Evolutionary conservation across 1,140 invertebrate species (phyloP).

Genomic region (Sycophaga agraensis): DNA sequence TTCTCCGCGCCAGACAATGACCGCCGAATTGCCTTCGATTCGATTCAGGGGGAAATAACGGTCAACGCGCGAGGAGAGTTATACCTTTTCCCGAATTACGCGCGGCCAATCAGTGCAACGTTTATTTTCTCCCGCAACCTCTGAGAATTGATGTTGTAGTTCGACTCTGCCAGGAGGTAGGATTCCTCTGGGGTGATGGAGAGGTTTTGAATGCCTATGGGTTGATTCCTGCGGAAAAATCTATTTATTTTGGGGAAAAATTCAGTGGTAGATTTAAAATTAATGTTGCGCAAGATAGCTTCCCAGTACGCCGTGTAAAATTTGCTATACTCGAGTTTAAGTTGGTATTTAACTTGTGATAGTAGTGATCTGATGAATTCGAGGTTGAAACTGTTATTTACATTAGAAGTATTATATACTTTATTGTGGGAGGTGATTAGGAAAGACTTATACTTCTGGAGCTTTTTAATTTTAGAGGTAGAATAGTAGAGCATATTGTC

Average conservation of each 20-base stretch:
- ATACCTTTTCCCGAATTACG: no score
- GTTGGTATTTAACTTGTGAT: background rate
- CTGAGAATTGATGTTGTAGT: background rate
- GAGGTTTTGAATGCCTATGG: no score
- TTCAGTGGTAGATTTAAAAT: background rate
- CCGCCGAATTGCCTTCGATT: no score
- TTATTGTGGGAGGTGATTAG: no score
- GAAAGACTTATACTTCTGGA: conserved; percentile 2
- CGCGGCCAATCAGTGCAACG: no score
- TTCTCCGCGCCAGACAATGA: no score
- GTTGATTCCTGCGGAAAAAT: background rate
- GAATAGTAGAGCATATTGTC: no score
- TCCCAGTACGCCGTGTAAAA: background rate
- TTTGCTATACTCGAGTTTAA: background rate
- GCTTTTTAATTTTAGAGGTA: no score
- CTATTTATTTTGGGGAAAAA: conserved; percentile 12
- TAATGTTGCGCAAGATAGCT: background rate
- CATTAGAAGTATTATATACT: background rate
- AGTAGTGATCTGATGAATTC: background rate
- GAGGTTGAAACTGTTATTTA: background rate
- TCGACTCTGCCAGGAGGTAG: no score
- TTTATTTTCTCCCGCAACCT: background rate
- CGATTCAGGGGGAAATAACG: no score
- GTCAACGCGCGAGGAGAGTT: no score
- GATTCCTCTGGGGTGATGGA: no score